Conservation (phyloP, 1,140 invertebrate genomes). For the Idris sp. region DNA sequence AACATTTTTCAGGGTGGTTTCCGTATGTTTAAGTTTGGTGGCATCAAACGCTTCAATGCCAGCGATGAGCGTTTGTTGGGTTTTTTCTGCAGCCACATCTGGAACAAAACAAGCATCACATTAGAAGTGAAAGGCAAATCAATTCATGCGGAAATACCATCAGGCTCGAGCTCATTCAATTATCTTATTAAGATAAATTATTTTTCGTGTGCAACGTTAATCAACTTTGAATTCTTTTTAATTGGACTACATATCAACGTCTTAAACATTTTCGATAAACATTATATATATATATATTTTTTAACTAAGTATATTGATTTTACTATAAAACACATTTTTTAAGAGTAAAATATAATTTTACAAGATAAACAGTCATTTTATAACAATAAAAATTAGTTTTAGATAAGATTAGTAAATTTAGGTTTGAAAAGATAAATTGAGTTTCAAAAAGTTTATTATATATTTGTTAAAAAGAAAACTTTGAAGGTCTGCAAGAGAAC, state of each 20-base stretch:
- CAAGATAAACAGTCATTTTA: too few relatives aligned
- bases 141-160: slow-evolving; percentile 41
- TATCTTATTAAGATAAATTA: slow-evolving; percentile 42
- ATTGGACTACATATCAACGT: slow-evolving; percentile 15
- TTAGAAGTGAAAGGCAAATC: slow-evolving; percentile 59
- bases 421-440: too few relatives aligned
- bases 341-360: too few relatives aligned
- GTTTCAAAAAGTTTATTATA: too few relatives aligned
- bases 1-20: slow-evolving; percentile 95
- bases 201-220: slow-evolving; percentile 9
- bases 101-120: slow-evolving; percentile 60
- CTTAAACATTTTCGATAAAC: not conserved
- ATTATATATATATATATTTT: too few relatives aligned
- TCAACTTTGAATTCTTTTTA: slow-evolving; percentile 7
- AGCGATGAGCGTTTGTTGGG: slow-evolving; percentile 89
- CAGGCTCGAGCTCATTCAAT: slow-evolving; percentile 18
- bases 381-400: too few relatives aligned
- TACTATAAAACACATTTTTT: too few relatives aligned
- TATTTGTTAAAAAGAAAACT: too few relatives aligned
- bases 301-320: too few relatives aligned
- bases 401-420: too few relatives aligned
- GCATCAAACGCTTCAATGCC: slow-evolving; percentile 91
- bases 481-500: too few relatives aligned
- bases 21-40: slow-evolving; percentile 91
- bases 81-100: slow-evolving; percentile 93